Evolutionary conservation across 1,140 invertebrate species (phyloP).

Genomic region (Dysdera silvatica): DNA sequence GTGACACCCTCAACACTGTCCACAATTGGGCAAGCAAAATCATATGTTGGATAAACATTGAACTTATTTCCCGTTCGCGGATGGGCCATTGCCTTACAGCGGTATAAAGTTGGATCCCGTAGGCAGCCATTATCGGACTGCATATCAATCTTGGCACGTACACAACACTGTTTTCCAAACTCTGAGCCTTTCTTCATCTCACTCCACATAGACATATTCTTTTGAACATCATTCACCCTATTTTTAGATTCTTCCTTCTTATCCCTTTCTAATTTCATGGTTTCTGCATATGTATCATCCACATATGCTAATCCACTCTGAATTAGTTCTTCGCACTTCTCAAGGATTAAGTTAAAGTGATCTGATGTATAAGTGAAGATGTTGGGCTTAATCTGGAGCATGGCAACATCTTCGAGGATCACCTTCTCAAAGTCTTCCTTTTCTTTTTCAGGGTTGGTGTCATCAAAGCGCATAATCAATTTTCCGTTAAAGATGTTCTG

Average conservation of each 20-base stretch:
- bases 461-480: slow-evolving; percentile 98
- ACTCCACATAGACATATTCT: slow-evolving; percentile 84
- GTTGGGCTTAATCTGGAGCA: slow-evolving; percentile 88
- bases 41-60: slow-evolving; percentile 98
- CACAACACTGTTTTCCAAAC: slow-evolving; percentile 77
- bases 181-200: slow-evolving; percentile 85
- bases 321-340: slow-evolving; percentile 80
- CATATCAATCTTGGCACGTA: slow-evolving; percentile 98
- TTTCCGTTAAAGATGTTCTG: slow-evolving; percentile 86
- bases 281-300: slow-evolving; percentile 88
- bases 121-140: slow-evolving; percentile 90
- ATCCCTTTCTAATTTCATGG: slow-evolving; percentile 92
- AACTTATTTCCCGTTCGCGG: slow-evolving; percentile 88
- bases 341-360: slow-evolving; percentile 86
- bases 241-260: slow-evolving; percentile 77
- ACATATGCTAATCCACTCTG: slow-evolving; percentile 86
- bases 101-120: slow-evolving; percentile 97
- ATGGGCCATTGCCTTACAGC: slow-evolving; percentile 94
- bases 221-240: slow-evolving; percentile 69
- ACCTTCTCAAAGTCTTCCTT: slow-evolving; percentile 95
- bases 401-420: slow-evolving; percentile 86
- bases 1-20: slow-evolving; percentile 96
- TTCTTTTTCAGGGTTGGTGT: slow-evolving; percentile 99
- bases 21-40: slow-evolving; percentile 99
- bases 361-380: slow-evolving; percentile 91